A percentile compares a stretch with the other conserved stretches of the same genome.
Evolutionary conservation across 2,113 vertebrate species (phyloP).

Genomic region (Cyanoderma ruficeps): DNA sequence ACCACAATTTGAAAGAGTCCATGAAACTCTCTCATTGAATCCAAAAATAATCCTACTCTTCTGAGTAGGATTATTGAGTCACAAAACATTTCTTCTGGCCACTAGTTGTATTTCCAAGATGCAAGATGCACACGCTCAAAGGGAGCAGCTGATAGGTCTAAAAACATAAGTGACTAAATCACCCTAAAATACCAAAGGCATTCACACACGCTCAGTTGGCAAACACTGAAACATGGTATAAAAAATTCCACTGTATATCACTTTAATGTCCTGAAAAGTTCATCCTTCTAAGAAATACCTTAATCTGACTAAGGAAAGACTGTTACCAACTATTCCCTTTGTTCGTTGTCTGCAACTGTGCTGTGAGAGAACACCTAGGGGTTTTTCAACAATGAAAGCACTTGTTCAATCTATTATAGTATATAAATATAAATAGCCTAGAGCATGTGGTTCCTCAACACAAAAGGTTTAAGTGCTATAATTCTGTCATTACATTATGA

Average conservation of each 20-base stretch:
- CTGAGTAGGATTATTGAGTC: too few relatives aligned
- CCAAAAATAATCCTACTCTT: not conserved
- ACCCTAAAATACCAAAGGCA: not conserved
- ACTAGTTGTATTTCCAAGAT: not conserved
- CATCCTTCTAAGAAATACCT: not conserved
- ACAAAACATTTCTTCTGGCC: not conserved
- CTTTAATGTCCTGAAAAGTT: not conserved
- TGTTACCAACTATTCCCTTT: not conserved
- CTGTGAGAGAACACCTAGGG: not conserved
- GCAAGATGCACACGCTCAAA: not conserved
- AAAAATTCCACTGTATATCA: not conserved
- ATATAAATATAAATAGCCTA: not conserved
- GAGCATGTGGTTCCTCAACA: not conserved
- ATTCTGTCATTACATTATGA: slow-evolving; percentile 9
- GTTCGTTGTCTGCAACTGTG: not conserved
- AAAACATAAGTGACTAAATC: not conserved
- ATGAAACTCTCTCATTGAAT: not conserved
- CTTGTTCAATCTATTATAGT: not conserved
- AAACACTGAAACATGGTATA: not conserved
- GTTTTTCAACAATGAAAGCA: not conserved
- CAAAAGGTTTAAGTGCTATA: not conserved
- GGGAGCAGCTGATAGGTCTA: not conserved
- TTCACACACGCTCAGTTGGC: not conserved
- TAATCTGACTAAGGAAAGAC: not conserved
- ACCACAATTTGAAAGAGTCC: not conserved